Percentiles rank a stretch among this genome's conserved stretches.
Evolutionary conservation across 64 coral and sea anemone genomes (phyloP).

Genomic region (Porites lutea): DNA sequence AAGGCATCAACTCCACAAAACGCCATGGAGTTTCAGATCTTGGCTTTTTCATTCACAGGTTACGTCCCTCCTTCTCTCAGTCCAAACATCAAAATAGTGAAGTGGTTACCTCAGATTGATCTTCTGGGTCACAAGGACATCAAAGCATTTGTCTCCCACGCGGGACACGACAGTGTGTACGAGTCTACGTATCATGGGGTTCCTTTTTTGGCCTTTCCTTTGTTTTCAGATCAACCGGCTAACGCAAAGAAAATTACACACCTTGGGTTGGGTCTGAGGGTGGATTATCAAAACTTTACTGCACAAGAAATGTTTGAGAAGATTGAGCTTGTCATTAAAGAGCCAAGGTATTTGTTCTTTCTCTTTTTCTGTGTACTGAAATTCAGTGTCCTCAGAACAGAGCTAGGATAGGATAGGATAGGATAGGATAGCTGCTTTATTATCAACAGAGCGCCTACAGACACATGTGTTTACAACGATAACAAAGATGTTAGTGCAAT

Average conservation of each 20-base stretch:
- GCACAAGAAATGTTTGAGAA: background rate
- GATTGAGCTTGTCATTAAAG: conserved; percentile 9
- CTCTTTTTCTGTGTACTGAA: too few relatives aligned
- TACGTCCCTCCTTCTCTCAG: conserved; percentile 41
- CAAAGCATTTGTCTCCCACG: conserved; percentile 51
- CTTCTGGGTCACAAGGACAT: background rate
- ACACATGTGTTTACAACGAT: too few relatives aligned
- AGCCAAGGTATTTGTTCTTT: conserved; percentile 5
- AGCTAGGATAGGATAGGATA: too few relatives aligned
- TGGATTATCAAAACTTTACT: conserved; percentile 12
- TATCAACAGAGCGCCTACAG: too few relatives aligned
- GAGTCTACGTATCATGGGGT: conserved; percentile 53
- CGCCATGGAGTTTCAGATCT: too few relatives aligned
- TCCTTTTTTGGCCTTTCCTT: conserved; percentile 47
- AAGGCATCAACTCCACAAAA: too few relatives aligned
- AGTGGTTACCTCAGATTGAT: conserved; percentile 64
- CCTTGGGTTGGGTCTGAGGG: conserved; percentile 1
- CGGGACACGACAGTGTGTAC: conserved; percentile 45
- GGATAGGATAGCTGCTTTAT: too few relatives aligned
- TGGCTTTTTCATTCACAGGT: background rate
- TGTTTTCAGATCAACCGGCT: conserved; percentile 41
- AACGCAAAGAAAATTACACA: conserved; percentile 27
- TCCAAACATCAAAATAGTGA: conserved; percentile 53
- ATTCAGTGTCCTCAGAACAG: too few relatives aligned
- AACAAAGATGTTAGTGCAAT: too few relatives aligned